Evolutionary conservation across 2,113 vertebrate genomes (phyloP), one percentile per base, ranked within the genome.

Genomic region (Phycodurus eques): DNA sequence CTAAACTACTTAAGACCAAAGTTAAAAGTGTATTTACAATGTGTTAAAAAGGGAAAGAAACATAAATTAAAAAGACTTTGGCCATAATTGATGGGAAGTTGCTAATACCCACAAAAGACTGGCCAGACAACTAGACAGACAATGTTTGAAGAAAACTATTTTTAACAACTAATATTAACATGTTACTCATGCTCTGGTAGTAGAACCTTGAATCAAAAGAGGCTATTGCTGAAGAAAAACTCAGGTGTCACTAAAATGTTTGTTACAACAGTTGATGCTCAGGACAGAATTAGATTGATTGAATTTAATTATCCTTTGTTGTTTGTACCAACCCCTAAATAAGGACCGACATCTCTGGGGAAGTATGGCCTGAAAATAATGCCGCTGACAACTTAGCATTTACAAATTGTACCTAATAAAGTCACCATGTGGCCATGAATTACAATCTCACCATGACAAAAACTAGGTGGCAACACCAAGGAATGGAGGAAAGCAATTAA

Each of bases 401-500:
- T 57, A 22, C 56, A 57, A 57, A 57, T 22, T 57, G 56, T 57
- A 57, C 56, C 31, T 31, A 33, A 60, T 60, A 60, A 60, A 60
- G 57, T 60, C 57, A 33, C 31, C 57, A 31, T 15, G 57, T 42
- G 68, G 51, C 76, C 49, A 82, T 78, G 69, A 66, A 81, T 74
- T 17, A 19, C 71, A 75, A 71, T 64, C 70, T 67, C 31, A 39
- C 70, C 5, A 6, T 54, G 56, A 19, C 54, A 66, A 63, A 62
- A 35, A 56, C n/a, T n/a, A 53, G 49, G 49, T 56, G 3, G 49
- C 44, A n/a, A 27, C 57, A 60, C 43, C 33, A 12, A 27, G 19
- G 57, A 67, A 67, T 65, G 22, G 17, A 33, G 67, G 20, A 63
- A 46, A 79, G 67, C 2, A 67, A 81, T 77, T 76, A 72, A 76